Conservation (phyloP, 2,797 vertebrate genomes). For the Psittacula derbiana region DNA sequence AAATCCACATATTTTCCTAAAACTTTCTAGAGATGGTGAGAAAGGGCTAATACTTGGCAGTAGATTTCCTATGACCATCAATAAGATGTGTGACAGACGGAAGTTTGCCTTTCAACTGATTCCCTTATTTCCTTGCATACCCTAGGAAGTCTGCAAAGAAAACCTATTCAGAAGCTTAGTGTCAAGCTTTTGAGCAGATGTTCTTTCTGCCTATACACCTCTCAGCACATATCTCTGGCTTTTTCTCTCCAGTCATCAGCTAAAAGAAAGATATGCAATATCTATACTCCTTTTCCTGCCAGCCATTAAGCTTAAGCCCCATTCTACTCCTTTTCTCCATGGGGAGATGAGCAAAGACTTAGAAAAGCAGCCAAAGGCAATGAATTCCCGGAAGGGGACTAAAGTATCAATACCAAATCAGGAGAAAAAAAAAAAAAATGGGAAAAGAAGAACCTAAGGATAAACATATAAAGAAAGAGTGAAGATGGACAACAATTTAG, state of each 20-base stretch:
- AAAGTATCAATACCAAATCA: not conserved
- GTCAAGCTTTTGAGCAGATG: slow-evolving; percentile 4
- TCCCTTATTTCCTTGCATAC: not conserved
- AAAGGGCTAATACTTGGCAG: not conserved
- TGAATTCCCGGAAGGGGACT: not conserved
- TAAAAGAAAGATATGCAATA: slow-evolving; percentile 1
- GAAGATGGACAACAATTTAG: not conserved
- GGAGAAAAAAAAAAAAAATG: not conserved
- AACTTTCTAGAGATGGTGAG: not conserved
- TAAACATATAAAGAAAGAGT: not conserved
- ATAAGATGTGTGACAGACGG: not conserved
- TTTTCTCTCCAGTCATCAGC: not conserved
- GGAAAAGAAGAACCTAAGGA: not conserved
- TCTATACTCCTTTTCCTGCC: not conserved
- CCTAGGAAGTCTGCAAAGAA: not conserved
- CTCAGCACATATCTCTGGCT: not conserved
- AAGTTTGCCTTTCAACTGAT: not conserved
- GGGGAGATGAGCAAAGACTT: not conserved
- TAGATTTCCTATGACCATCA: not conserved
- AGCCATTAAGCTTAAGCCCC: not conserved
- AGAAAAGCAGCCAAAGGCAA: slow-evolving; percentile 13
- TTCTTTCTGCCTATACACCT: not conserved
- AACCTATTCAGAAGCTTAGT: slow-evolving; percentile 21
- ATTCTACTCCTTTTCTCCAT: not conserved
- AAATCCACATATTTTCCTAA: not conserved